Conservation (phyloP, 1,140 invertebrate species). For the Meloidogyne floridensis region DNA sequence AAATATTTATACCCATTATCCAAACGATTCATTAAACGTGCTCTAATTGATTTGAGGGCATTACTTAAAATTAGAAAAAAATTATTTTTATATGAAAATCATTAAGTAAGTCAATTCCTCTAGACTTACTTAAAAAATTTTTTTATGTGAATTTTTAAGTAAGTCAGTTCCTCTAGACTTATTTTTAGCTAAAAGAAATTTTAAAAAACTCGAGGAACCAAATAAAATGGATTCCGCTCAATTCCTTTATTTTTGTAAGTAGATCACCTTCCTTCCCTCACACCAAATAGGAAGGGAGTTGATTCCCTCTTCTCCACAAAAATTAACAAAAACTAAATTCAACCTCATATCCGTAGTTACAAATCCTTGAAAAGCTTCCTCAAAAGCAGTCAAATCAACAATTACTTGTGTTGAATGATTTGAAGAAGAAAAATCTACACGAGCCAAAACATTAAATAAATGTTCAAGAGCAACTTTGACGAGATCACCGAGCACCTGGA, state of each 20-base stretch:
- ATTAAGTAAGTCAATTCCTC: background rate
- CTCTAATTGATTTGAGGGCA: conserved; percentile 40
- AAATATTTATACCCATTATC: conserved; percentile 35
- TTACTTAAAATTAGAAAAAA: conserved; percentile 25
- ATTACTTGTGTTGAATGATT: conserved; percentile 54
- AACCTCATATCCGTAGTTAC: conserved; percentile 35
- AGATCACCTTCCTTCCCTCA: too few relatives aligned
- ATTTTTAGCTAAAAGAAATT: conserved; percentile 9
- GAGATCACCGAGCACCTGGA: conserved; percentile 41
- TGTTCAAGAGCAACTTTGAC: conserved; percentile 42
- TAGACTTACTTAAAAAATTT: too few relatives aligned
- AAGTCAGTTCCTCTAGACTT: background rate
- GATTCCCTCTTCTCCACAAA: background rate
- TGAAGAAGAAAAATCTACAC: conserved; percentile 19
- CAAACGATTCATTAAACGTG: conserved; percentile 38
- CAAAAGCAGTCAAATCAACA: conserved; percentile 57
- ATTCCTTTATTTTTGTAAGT: too few relatives aligned
- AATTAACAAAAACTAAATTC: background rate
- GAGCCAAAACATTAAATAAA: conserved; percentile 34
- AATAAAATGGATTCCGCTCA: too few relatives aligned
- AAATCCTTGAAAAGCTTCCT: conserved; percentile 53
- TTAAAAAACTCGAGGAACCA: background rate
- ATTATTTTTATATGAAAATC: background rate
- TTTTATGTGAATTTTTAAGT: too few relatives aligned
- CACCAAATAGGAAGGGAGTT: background rate